Evolutionary conservation across 2,113 vertebrate species (phyloP).

Genomic region (Peromyscus maniculatus): DNA sequence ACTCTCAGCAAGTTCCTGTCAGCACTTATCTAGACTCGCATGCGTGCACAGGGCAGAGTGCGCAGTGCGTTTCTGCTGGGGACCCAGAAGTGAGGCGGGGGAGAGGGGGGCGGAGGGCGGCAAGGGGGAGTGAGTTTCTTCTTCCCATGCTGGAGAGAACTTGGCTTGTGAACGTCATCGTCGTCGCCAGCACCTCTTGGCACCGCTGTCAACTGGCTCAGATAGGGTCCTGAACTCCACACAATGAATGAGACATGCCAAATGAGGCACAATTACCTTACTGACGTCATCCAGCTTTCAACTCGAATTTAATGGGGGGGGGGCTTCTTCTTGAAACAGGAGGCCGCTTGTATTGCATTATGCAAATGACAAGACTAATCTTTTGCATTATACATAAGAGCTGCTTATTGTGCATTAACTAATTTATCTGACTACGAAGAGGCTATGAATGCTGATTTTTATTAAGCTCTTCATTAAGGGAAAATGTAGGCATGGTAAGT

Average conservation of each 20-base stretch:
- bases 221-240: constrained; percentile 81
- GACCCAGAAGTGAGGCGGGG: background rate
- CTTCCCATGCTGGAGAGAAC: background rate
- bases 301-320: constrained; percentile 79
- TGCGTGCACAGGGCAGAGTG: background rate
- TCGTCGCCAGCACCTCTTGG: constrained; percentile 70
- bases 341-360: constrained; percentile 88
- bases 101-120: too few relatives aligned
- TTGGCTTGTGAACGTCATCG: constrained; percentile 77
- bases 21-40: background rate
- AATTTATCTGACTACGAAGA: constrained; percentile 87
- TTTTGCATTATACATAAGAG: constrained; percentile 90
- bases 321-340: constrained; percentile 84
- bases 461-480: constrained; percentile 89
- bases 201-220: constrained; percentile 75
- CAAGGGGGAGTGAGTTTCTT: background rate
- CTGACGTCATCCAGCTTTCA: constrained; percentile 87
- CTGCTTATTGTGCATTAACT: constrained; percentile 87
- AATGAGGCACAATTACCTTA: constrained; percentile 84
- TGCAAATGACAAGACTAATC: constrained; percentile 89
- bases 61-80: background rate
- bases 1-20: background rate
- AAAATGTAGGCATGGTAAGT: constrained; percentile 83
- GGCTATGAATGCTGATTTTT: constrained; percentile 89
- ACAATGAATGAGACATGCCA: constrained; percentile 83